These are phyloP conservation scores for Laticauda colubrina DNA, from an alignment of 2,113 vertebrate species.

Conservation along the genomic window DNA sequence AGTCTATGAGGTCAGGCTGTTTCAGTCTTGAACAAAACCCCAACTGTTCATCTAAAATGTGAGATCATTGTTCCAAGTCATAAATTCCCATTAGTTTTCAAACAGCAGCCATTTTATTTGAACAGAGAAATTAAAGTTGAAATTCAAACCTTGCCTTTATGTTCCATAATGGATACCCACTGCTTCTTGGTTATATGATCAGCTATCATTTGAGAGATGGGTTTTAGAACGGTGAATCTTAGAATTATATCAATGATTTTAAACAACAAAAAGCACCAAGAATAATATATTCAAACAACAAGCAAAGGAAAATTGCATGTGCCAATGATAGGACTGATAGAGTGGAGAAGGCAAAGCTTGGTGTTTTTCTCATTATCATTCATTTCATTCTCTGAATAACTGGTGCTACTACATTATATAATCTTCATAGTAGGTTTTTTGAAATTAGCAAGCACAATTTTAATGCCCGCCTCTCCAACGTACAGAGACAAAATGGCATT, in stretches of 20 bases:
- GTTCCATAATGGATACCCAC: not conserved
- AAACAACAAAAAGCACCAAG: not conserved
- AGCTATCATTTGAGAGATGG: not conserved
- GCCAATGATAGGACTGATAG: not conserved
- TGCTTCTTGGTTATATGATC: not conserved
- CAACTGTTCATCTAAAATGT: not conserved
- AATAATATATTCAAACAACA: not conserved
- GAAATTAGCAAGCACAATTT: not conserved
- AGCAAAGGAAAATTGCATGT: conserved; percentile 19
- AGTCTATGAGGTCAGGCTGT: not conserved
- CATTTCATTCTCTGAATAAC: not conserved
- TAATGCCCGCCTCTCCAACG: too few species aligned
- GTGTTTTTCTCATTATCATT: not conserved
- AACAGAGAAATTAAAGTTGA: not conserved
- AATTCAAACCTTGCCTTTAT: not conserved
- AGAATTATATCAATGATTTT: not conserved
- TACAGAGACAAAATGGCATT: not conserved
- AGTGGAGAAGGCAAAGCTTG: not conserved
- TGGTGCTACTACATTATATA: not conserved
- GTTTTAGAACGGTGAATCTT: not conserved
- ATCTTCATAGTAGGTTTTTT: not conserved
- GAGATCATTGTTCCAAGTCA: not conserved
- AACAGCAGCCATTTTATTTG: not conserved
- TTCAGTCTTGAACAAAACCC: not conserved
- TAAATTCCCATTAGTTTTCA: not conserved